A percentile compares a stretch with the other conserved stretches of the same genome.
phyloP scores from a whole-genome alignment of 1,140 invertebrate species.

The Pentalonia nigronervosa region DNA sequence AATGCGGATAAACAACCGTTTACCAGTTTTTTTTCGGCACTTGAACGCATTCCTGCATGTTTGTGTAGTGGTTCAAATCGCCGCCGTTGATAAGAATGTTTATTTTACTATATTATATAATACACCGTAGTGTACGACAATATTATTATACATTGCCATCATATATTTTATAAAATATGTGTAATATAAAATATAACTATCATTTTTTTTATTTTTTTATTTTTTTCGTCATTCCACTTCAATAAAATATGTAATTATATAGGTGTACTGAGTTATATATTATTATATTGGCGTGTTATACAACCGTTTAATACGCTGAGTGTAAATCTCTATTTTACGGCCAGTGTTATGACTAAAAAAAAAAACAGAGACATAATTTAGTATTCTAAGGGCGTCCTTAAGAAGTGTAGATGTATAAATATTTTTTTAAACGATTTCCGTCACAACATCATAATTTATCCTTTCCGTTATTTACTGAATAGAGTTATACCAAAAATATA shows the following conservation, averaged over 20 bases:
- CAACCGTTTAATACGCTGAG: background rate
- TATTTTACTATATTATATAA: constrained; percentile 20
- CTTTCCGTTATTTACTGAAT: background rate
- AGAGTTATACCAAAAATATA: background rate
- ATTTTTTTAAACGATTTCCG: background rate
- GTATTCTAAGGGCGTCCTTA: background rate
- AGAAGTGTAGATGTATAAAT: background rate
- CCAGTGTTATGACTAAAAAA: background rate
- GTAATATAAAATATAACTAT: background rate
- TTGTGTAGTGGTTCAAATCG: background rate
- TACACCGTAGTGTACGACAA: background rate
- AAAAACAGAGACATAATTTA: background rate
- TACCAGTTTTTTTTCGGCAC: background rate
- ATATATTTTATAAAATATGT: background rate
- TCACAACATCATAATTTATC: background rate
- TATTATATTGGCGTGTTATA: background rate
- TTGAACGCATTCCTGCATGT: constrained; percentile 34
- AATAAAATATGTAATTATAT: background rate
- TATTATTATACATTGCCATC: background rate
- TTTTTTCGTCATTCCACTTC: constrained; percentile 24
- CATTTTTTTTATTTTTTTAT: background rate
- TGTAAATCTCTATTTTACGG: background rate
- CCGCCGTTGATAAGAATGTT: constrained; percentile 15
- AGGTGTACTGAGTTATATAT: background rate
- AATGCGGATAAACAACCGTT: constrained; percentile 12